Evolutionary conservation across 1,140 invertebrate genomes (phyloP).

Genomic region (Ptiloglossa arizonensis): DNA sequence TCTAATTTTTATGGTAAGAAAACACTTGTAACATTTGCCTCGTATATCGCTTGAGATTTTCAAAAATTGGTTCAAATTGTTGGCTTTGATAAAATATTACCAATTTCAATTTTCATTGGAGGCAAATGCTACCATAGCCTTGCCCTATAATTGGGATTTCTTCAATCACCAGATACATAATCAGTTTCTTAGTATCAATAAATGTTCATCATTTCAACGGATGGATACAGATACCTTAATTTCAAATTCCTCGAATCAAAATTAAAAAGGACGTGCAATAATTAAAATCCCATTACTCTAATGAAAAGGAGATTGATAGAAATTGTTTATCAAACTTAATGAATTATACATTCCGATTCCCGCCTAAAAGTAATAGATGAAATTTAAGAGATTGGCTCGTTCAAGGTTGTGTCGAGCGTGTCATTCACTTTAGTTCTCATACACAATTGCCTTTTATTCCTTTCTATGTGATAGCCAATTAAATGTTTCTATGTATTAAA

Average conservation of each 20-base stretch:
- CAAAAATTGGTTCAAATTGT: no score
- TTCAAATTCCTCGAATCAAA: not conserved
- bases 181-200: not conserved
- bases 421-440: constrained; percentile 5
- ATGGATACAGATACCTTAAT: not conserved
- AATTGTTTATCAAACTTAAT: constrained; percentile 22
- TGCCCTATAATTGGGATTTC: not conserved
- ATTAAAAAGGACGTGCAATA: not conserved
- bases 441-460: not conserved
- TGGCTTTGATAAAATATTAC: no score
- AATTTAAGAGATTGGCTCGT: constrained; percentile 25
- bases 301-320: constrained; percentile 23
- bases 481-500: not conserved
- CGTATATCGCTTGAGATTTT: no score
- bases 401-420: constrained; percentile 6
- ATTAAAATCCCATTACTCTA: constrained; percentile 31
- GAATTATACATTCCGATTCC: constrained; percentile 32
- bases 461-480: not conserved
- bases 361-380: constrained; percentile 28
- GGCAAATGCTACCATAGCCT: not conserved
- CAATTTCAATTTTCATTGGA: no score
- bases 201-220: not conserved
- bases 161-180: not conserved
- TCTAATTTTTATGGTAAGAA: no score
- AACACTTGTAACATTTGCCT: no score